Evolutionary conservation across 2,113 vertebrate species (phyloP), one percentile per base, ranked within the genome.

Genomic region (Lutjanus erythropterus): DNA sequence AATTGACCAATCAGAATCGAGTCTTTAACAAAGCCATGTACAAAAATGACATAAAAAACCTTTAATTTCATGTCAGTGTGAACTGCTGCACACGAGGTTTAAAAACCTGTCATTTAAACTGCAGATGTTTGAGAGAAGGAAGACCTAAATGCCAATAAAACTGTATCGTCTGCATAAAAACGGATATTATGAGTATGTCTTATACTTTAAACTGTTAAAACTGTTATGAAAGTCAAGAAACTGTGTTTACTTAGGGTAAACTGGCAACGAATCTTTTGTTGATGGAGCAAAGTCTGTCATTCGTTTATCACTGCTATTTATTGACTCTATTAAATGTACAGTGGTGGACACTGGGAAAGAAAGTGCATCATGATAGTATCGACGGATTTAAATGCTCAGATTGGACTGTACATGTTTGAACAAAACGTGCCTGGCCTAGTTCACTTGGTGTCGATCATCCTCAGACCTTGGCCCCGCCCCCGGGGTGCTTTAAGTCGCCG

Each of bases 241-340:
- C 12, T 55, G 10, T n/a, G n/a, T n/a, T n/a, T n/a, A n/a, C n/a
- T n/a, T n/a, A n/a, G n/a, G n/a, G 2, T 41, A 1, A 46, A 9
- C 1, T 5, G 23, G 19, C 50, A 29, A 1, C 44, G 27, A 59
- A 41, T 53, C 4, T 42, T 65, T 41, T 66, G 56, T 73, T 60
- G 27, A 78, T 16, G 3, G 67, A 53, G 15, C 86, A 85, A 85
- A 86, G 86, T 91, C 60, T 44, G n/a, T 14, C 35, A 7, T 33
- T 71, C 55, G n/a, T n/a, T 83, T 83, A 86, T 84, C 65, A 10
- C 21, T 37, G n/a, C 25, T 9, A 47, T 77, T 83, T 80, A 86
- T 82, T 78, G 53, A 77, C 73, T 21, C 21, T 6, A 19, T 61
- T 47, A 52, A 47, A 50, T 62, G 50, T 65, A 78, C 6, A 23